Conservation (phyloP, 2,797 vertebrate genomes). For the Chelmon rostratus region DNA sequence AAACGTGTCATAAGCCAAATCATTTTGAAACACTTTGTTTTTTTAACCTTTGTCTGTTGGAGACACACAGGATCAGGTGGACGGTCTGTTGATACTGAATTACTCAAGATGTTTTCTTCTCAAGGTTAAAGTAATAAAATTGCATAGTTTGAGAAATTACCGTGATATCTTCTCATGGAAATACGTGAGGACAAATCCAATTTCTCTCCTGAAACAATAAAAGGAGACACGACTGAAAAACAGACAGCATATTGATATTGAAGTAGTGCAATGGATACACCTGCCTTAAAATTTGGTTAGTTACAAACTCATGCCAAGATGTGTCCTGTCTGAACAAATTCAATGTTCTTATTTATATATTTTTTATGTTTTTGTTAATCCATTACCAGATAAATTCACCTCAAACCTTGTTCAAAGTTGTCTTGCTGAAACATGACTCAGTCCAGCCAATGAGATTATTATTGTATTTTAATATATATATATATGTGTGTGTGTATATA, state of each 20-base stretch:
- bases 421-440: background rate
- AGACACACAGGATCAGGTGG: conserved; percentile 83
- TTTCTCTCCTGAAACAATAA: too few species aligned
- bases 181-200: background rate
- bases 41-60: conserved; percentile 65
- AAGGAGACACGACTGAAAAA: background rate
- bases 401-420: background rate
- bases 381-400: background rate
- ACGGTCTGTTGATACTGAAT: conserved; percentile 4
- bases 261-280: background rate
- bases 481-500: too few species aligned
- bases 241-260: background rate
- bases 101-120: conserved; percentile 1
- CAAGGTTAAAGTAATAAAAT: background rate
- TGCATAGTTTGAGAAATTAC: background rate
- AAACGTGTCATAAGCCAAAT: conserved; percentile 70
- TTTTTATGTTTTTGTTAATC: background rate
- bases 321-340: background rate
- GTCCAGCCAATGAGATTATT: too few species aligned
- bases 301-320: background rate
- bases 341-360: background rate
- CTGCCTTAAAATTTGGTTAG: background rate
- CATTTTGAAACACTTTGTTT: conserved; percentile 58
- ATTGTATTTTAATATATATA: too few species aligned
- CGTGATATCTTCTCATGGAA: background rate